Base-by-base conservation (phyloP, 2,888 invertebrate genomes). In the Metallyticus violacea region DNA sequence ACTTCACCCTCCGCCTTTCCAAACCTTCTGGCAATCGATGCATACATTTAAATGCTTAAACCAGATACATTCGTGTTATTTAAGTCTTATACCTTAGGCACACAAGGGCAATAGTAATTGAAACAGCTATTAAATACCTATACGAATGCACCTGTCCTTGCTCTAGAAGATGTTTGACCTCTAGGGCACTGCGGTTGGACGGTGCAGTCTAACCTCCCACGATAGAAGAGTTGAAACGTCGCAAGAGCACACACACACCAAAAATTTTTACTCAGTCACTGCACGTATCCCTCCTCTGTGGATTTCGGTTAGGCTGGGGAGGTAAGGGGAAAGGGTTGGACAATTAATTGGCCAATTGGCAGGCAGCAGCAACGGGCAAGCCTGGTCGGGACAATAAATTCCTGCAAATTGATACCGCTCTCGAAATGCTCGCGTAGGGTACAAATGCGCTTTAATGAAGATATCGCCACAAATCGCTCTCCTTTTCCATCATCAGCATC, bases 351-450 rank as follows among this genome's bases (percentile, higher is more conserved):
- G 81, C 26, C 81, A 81, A 81, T 81, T 81, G 81, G 81, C 81
- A 81, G 30, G 81, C 81, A 30, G 81, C 26, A 26, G 29, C 29
- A 28, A 26, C 81, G 29, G 29, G 30, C 81, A 81, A 30, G 30
- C 81, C 28, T 28, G 26, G 81, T 22, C 81, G n/a, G 79, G 26
- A 26, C 30, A 30, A 81, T 81, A 81, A 81, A 81, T 81, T 26
- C 81, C 81, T n/a, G 26, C 81, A 81, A 81, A 81, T 81, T 81
- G 81, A 81, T 81, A 81, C 81, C 27, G 81, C 81, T 30, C 28
- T 29, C 81, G n/a, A 26, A n/a, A 28, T 29, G 30, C 81, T 7
- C 30, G n/a, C 26, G n/a, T 15, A 29, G 81, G 81, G 28, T 81
- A 81, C 81, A 81, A 81, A 81, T 30, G 81, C n/a, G 81, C 29